Conservation (phyloP, 2,113 vertebrate species). For the Emydocephalus ijimae region DNA sequence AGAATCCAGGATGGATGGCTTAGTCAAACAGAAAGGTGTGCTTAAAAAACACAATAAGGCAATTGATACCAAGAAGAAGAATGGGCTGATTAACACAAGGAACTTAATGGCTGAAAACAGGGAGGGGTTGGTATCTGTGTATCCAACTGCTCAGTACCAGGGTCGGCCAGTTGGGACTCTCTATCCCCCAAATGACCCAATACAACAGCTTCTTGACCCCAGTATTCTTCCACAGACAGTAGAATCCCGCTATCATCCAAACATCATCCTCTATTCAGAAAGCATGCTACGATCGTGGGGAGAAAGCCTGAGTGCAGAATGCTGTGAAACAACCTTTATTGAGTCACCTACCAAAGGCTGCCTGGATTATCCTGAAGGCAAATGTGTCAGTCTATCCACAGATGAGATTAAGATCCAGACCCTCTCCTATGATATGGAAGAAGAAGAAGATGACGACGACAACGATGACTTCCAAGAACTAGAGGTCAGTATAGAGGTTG, state of each 20-base stretch:
- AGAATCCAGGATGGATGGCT: slow-evolving; percentile 67
- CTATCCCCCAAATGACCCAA: slow-evolving; percentile 52
- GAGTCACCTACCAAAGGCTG: slow-evolving; percentile 78
- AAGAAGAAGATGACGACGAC: slow-evolving; percentile 50
- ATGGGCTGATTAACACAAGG: slow-evolving; percentile 86
- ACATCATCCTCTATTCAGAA: slow-evolving; percentile 86
- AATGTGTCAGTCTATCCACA: slow-evolving; percentile 78
- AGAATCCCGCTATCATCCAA: slow-evolving; percentile 77
- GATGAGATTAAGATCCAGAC: slow-evolving; percentile 88
- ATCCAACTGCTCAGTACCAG: slow-evolving; percentile 82
- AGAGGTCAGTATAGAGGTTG: slow-evolving; percentile 75
- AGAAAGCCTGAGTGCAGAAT: slow-evolving; percentile 73
- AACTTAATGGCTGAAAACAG: slow-evolving; percentile 75
- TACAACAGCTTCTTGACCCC: slow-evolving; percentile 86
- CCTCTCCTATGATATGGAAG: slow-evolving; percentile 87
- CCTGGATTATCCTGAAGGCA: slow-evolving; percentile 77
- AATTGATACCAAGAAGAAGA: slow-evolving; percentile 68
- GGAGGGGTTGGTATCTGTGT: slow-evolving; percentile 79
- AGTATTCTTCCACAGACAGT: slow-evolving; percentile 75
- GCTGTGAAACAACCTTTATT: slow-evolving; percentile 93
- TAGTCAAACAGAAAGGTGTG: slow-evolving; percentile 65
- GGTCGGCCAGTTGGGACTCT: slow-evolving; percentile 62
- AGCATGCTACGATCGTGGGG: slow-evolving; percentile 79
- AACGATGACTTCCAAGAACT: slow-evolving; percentile 91
- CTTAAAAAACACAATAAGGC: slow-evolving; percentile 64